Percentiles rank a stretch among this genome's conserved stretches.
phyloP scores from a whole-genome alignment of 2,797 vertebrate species.

The Onychomys leucogaster region DNA sequence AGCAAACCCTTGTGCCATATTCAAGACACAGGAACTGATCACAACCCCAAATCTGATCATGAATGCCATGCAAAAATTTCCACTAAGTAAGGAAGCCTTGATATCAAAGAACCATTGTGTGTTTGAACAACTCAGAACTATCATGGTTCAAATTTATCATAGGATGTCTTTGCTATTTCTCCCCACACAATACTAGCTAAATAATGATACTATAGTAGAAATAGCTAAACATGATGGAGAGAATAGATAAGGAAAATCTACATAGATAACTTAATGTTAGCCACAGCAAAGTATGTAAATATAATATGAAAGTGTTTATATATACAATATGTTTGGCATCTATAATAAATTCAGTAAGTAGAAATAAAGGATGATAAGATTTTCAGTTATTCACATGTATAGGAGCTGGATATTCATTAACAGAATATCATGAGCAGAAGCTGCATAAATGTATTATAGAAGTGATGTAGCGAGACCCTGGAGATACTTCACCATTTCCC shows the following conservation, averaged over 20 bases:
- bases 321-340: not conserved
- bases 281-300: not conserved
- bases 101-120: not conserved
- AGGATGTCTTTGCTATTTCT: conserved; percentile 22
- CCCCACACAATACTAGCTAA: not conserved
- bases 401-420: not conserved
- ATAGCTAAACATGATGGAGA: conserved; percentile 14
- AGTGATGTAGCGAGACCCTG: not conserved
- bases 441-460: not conserved
- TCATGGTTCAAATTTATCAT: not conserved
- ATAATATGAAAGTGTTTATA: not conserved
- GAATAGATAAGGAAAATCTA: not conserved
- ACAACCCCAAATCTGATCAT: not conserved
- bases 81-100: not conserved
- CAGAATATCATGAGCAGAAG: not conserved
- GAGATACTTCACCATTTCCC: not conserved
- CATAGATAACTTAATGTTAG: not conserved
- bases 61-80: not conserved
- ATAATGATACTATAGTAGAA: not conserved
- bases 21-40: not conserved
- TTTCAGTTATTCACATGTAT: not conserved
- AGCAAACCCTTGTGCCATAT: not conserved
- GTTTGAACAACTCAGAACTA: not conserved
- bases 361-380: not conserved
- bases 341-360: not conserved